Conservation (phyloP, 1,140 invertebrate genomes). For the Drosophila setifemur region DNA sequence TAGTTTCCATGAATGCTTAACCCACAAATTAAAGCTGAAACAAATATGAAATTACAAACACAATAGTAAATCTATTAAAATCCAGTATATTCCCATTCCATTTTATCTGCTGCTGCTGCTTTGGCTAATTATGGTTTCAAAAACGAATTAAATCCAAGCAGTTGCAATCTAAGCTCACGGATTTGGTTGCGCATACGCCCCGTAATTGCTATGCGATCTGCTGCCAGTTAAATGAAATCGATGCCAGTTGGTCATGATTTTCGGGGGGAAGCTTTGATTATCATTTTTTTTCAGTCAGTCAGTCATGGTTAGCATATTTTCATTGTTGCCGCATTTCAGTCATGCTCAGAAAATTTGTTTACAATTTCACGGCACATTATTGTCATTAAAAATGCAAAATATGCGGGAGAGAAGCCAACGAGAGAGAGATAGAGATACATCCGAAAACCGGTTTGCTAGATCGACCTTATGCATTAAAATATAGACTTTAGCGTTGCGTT, state of each 20-base stretch:
- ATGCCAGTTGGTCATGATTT: conserved; percentile 45
- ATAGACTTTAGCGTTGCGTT: conserved; percentile 63
- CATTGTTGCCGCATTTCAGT: conserved; percentile 38
- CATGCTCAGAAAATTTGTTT: conserved; percentile 53
- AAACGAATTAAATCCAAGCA: conserved; percentile 16
- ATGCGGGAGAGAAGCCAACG: conserved; percentile 30
- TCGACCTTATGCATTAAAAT: conserved; percentile 72
- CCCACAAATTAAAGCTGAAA: neutral
- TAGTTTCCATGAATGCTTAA: neutral
- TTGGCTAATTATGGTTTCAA: conserved; percentile 30
- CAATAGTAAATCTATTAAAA: conserved; percentile 9
- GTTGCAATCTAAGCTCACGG: conserved; percentile 37
- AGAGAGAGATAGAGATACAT: conserved; percentile 20
- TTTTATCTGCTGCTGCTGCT: conserved; percentile 2
- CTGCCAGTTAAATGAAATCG: conserved; percentile 18
- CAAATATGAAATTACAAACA: neutral
- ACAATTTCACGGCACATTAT: conserved; percentile 76
- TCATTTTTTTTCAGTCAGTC: no score
- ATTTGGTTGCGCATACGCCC: conserved; percentile 49
- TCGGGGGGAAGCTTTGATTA: conserved; percentile 33
- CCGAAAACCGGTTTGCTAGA: conserved; percentile 52
- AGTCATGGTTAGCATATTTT: conserved; percentile 40
- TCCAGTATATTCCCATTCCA: neutral
- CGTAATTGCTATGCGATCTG: conserved; percentile 12
- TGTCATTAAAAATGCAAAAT: conserved; percentile 77